Conservation (phyloP, 2,888 invertebrate genomes). For the Petrophora chlorosata region DNA sequence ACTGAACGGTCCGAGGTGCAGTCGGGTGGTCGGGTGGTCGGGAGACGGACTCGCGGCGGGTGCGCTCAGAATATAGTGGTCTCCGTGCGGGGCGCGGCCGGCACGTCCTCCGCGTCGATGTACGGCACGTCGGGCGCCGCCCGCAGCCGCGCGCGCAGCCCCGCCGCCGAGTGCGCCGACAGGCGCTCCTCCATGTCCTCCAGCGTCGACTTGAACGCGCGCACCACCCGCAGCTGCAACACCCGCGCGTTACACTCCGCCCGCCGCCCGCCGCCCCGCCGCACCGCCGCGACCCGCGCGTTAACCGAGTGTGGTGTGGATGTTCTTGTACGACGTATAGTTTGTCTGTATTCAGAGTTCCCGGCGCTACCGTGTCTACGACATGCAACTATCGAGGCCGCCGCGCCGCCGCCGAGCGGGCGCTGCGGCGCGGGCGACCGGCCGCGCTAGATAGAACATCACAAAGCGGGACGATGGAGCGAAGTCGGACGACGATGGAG, state of each 20-base stretch:
- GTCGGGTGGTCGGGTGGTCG: too few species aligned
- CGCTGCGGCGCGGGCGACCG: constrained; percentile 12
- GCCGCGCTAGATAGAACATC: constrained; percentile 39
- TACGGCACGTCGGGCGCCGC: constrained; percentile 93
- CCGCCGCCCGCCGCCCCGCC: constrained; percentile 21
- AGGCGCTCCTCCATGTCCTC: constrained; percentile 99
- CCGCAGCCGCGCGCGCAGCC: constrained; percentile 92
- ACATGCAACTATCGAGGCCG: constrained; percentile 53
- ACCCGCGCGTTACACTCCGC: constrained; percentile 42
- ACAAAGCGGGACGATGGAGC: constrained; percentile 37
- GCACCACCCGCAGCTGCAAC: constrained; percentile 99
- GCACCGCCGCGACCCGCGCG: constrained; percentile 17
- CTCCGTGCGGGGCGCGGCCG: constrained; percentile 64
- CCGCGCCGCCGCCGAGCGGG: too few species aligned
- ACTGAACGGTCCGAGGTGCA: constrained; percentile 20
- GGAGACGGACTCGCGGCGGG: constrained; percentile 21
- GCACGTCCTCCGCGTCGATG: constrained; percentile 88
- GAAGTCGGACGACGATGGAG: constrained; percentile 24
- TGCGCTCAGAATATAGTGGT: constrained; percentile 71
- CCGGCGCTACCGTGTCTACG: constrained; percentile 26
- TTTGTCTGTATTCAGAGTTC: constrained; percentile 70
- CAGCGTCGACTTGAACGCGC: constrained; percentile 99
- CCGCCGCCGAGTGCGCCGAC: constrained; percentile 98
- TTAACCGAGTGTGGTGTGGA: constrained; percentile 75
- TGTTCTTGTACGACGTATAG: constrained; percentile 47